Conservation (phyloP, 2,888 invertebrate genomes). For the Rhopalosiphum nymphaeae region DNA sequence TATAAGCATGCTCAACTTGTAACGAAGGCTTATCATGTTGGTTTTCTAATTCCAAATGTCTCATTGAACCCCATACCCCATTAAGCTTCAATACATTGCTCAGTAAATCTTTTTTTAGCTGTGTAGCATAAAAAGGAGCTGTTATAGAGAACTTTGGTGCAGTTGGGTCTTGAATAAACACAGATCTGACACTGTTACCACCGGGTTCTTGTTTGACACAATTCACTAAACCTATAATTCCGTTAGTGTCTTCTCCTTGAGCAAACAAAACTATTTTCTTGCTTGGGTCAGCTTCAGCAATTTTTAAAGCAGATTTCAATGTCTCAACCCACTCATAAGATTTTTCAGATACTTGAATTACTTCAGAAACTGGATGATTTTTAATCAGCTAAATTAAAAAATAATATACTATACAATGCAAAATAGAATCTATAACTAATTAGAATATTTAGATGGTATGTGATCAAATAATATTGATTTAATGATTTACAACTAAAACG, state of each 20-base stretch:
- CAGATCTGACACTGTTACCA: constrained; percentile 76
- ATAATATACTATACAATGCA: not conserved
- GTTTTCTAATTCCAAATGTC: constrained; percentile 81
- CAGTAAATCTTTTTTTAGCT: constrained; percentile 82
- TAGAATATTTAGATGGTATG: not conserved
- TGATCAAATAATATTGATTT: not conserved
- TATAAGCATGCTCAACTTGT: constrained; percentile 90
- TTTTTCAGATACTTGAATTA: constrained; percentile 79
- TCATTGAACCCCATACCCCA: constrained; percentile 85
- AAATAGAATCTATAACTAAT: not conserved
- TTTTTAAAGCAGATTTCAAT: constrained; percentile 81
- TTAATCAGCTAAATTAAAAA: not conserved
- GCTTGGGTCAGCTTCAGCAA: constrained; percentile 75
- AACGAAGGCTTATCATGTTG: constrained; percentile 70
- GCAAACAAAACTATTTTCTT: constrained; percentile 79
- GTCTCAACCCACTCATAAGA: constrained; percentile 85
- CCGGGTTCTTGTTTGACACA: constrained; percentile 92
- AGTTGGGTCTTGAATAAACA: constrained; percentile 78
- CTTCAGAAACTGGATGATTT: constrained; percentile 69
- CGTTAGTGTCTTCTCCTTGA: constrained; percentile 78
- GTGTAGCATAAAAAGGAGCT: constrained; percentile 75
- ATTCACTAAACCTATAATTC: constrained; percentile 89
- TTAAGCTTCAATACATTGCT: constrained; percentile 87
- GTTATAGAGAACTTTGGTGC: constrained; percentile 76
- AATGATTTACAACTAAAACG: not conserved